Evolutionary conservation across 2,888 invertebrate genomes (phyloP), one percentile per base, ranked within the genome.

Genomic region (Platynereis dumerilii): DNA sequence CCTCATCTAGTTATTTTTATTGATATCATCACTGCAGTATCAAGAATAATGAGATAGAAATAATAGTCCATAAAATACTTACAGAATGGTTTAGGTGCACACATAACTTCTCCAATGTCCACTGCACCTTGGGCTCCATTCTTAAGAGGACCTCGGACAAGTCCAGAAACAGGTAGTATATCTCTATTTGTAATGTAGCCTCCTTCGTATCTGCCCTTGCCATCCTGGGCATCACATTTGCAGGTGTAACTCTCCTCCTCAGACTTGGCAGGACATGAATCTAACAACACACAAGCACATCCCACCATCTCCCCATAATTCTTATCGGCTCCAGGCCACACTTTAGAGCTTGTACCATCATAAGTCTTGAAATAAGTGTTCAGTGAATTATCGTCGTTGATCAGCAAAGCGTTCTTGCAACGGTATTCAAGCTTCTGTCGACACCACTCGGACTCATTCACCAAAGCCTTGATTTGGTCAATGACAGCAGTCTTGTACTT

Each of bases 131-230:
- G 1, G 71, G 60, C 10, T 48, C 24, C 26, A 15, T 15, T 17
- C 15, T 29, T 26, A 24, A 44, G 29, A 27, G 52, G 52, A n/a
- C 60, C 60, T 44, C 75, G 73, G 0, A 45, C 57, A 28, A 78
- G 53, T 17, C 61, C 45, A 1, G 61, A 53, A 0, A 80, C 55
- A 1, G 80, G 79, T 1, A 80, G 73, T 27, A 67, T 61, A 0
- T 55, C 52, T 15, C 70, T 73, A 12, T 67, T 66, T 24, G 69
- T 68, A 15, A 71, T 34, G 0, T 76, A 61, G 20, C 80, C 80
- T 3, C 76, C 78, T 67, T 81, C 81, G 0, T 75, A 60, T 24
- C 78, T 78, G 2, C 74, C 77, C 65, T 80, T 80, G 1, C 60
- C 61, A 53, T 79, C 78, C 20, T 58, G 72, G 1, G 72, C 66